These are phyloP conservation scores for Drosophila guanche DNA, from an alignment of 1,140 invertebrate genomes.

Conservation along the genomic window DNA sequence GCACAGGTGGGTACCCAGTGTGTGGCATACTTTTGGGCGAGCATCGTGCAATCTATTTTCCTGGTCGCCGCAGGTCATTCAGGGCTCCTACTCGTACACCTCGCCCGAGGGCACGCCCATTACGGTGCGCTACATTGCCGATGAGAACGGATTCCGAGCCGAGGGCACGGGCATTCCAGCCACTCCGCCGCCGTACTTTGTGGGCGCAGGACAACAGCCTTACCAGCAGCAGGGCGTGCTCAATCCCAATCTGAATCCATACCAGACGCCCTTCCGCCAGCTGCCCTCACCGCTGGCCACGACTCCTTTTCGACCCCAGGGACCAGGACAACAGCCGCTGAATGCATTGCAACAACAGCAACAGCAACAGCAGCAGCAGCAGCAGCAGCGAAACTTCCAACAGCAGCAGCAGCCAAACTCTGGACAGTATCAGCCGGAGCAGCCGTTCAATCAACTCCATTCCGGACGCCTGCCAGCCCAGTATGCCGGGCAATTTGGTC, in stretches of 20 bases:
- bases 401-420: constrained; percentile 58
- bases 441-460: constrained; percentile 56
- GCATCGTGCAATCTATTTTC: background rate
- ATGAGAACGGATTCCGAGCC: constrained; percentile 85
- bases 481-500: constrained; percentile 68
- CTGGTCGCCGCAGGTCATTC: constrained; percentile 61
- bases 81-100: constrained; percentile 86
- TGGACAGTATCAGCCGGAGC: constrained; percentile 73
- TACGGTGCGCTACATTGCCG: constrained; percentile 85
- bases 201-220: constrained; percentile 72
- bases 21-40: background rate
- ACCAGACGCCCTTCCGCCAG: constrained; percentile 74
- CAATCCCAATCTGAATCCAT: constrained; percentile 79
- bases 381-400: constrained; percentile 46
- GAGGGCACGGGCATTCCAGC: constrained; percentile 86
- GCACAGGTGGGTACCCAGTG: constrained; percentile 67
- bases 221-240: constrained; percentile 73
- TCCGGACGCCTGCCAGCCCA: constrained; percentile 60
- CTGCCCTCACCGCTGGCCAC: constrained; percentile 43
- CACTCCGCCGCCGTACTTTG: constrained; percentile 86
- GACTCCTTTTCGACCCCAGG: constrained; percentile 35
- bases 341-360: constrained; percentile 42
- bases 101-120: constrained; percentile 85
- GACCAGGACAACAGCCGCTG: constrained; percentile 56
- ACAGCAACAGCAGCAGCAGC: constrained; percentile 53